Percentiles rank a stretch among this genome's conserved stretches.
Conservation (phyloP, 1,140 invertebrate genomes). For the Tetragnatha versicolor region DNA sequence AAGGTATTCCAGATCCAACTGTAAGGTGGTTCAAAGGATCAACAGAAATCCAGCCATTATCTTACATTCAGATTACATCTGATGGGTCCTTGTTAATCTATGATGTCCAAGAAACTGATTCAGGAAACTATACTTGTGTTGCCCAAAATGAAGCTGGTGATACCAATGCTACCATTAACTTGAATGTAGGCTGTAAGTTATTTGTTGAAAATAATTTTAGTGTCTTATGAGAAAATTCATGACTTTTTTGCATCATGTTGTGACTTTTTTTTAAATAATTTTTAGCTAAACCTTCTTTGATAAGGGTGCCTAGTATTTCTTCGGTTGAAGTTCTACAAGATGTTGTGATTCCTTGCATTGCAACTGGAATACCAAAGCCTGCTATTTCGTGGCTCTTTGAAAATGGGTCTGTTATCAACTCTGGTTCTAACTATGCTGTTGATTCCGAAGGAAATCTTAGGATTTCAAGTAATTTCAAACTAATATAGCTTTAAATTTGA, state of each 20-base stretch:
- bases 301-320: conserved; percentile 59
- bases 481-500: background rate
- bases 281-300: conserved; percentile 56
- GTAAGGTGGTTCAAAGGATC: conserved; percentile 64
- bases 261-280: background rate
- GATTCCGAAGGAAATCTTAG: conserved; percentile 16
- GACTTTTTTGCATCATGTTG: background rate
- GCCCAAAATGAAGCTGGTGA: conserved; percentile 64
- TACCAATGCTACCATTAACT: conserved; percentile 58
- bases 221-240: background rate
- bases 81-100: conserved; percentile 41
- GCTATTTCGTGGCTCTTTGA: conserved; percentile 61
- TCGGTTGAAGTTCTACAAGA: conserved; percentile 60
- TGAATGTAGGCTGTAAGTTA: conserved; percentile 65
- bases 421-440: conserved; percentile 8
- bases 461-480: conserved; percentile 17
- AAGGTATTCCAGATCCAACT: conserved; percentile 65
- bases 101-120: conserved; percentile 61
- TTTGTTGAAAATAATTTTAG: background rate
- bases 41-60: conserved; percentile 38
- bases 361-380: conserved; percentile 62
- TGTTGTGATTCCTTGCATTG: conserved; percentile 62
- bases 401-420: conserved; percentile 54
- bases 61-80: conserved; percentile 41
- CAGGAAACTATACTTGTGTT: conserved; percentile 64